Evolutionary conservation across 92 coral and sea anemone species (phyloP).

Genomic region (Isaurus tuberculatus): DNA sequence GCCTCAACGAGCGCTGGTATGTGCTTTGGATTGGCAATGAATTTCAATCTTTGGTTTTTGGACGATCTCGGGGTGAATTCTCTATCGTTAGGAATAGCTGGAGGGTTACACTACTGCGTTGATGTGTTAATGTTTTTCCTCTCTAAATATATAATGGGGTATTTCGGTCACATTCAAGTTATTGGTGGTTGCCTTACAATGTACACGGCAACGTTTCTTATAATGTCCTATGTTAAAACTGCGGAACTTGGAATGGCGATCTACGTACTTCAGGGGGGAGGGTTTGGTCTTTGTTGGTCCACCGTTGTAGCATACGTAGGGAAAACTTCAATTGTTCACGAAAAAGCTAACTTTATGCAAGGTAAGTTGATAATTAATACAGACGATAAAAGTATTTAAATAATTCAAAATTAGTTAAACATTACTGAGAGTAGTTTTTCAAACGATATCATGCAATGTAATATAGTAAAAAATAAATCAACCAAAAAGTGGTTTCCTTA

Average conservation of each 20-base stretch:
- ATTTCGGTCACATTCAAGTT: conserved; percentile 51
- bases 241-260: conserved; percentile 12
- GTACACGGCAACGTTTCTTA: conserved; percentile 19
- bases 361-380: background rate
- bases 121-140: conserved; percentile 56
- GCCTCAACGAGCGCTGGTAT: conserved; percentile 56
- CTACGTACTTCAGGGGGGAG: conserved; percentile 35
- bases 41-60: conserved; percentile 58
- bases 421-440: background rate
- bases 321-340: background rate
- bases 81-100: conserved; percentile 55
- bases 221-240: conserved; percentile 17
- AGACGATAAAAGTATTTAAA: background rate
- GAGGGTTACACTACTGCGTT: conserved; percentile 53
- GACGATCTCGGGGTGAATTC: conserved; percentile 62
- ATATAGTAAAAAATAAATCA: too few species aligned
- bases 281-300: conserved; percentile 45
- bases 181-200: conserved; percentile 42
- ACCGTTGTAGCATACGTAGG: conserved; percentile 29
- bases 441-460: too few species aligned
- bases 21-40: conserved; percentile 56
- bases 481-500: too few species aligned
- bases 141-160: conserved; percentile 42
- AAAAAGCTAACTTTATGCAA: conserved; percentile 42
- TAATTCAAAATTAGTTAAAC: background rate